A percentile compares a stretch with the other conserved stretches of the same genome.
These are phyloP conservation scores for Rhinoraja longicauda DNA, from an alignment of 2,797 vertebrate genomes.

Conservation along the genomic window DNA sequence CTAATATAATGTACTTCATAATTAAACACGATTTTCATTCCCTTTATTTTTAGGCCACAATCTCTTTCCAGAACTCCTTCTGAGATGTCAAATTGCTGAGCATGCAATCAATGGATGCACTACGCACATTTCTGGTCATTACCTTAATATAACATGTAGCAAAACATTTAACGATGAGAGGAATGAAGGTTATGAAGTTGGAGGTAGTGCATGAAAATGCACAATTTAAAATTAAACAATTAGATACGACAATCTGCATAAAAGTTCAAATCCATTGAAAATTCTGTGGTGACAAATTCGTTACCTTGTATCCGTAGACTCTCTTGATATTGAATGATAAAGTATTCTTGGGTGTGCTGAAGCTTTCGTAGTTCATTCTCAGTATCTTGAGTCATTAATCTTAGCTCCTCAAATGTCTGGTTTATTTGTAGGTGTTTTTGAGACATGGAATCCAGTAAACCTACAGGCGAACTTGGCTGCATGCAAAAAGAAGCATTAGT, in stretches of 20 bases:
- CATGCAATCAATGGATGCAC: not conserved
- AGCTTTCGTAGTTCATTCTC: constrained; percentile 86
- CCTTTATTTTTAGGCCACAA: not conserved
- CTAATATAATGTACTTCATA: not conserved
- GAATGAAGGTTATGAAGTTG: not conserved
- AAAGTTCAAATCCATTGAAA: not conserved
- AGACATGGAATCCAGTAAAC: constrained; percentile 74
- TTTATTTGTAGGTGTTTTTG: constrained; percentile 95
- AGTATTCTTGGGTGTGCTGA: constrained; percentile 92
- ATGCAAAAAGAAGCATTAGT: not conserved
- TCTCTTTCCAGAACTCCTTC: not conserved
- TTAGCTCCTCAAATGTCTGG: constrained; percentile 72
- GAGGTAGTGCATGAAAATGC: not conserved
- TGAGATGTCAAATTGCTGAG: not conserved
- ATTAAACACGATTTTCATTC: no score
- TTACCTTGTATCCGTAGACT: constrained; percentile 85
- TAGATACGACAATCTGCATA: not conserved
- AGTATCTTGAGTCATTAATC: constrained; percentile 77
- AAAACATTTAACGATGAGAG: not conserved
- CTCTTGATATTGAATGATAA: constrained; percentile 95
- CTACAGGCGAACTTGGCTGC: constrained; percentile 66
- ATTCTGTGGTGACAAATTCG: not conserved
- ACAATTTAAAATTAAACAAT: not conserved
- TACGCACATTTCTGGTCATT: not conserved
- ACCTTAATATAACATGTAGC: not conserved